These are phyloP conservation scores for Polymixis lichenea DNA, from an alignment of 2,888 invertebrate genomes.

Conservation along the genomic window DNA sequence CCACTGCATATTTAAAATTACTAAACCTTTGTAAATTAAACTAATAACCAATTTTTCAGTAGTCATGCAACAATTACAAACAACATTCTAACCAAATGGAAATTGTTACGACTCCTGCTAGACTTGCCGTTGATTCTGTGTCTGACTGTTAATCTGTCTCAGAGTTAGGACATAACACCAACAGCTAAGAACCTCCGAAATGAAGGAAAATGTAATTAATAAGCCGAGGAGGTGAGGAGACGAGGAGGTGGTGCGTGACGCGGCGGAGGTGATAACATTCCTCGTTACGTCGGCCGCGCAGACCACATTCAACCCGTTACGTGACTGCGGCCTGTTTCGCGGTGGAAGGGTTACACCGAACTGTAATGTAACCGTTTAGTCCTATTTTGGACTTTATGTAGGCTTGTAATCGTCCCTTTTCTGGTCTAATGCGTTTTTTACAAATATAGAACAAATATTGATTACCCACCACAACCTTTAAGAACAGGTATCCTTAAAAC, in stretches of 20 bases:
- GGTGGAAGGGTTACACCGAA: slow-evolving; percentile 35
- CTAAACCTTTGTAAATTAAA: background rate
- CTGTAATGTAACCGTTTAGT: slow-evolving; percentile 14
- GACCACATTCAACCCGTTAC: slow-evolving; percentile 68
- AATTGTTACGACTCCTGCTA: background rate
- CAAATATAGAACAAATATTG: background rate
- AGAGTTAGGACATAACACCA: background rate
- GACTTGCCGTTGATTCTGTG: background rate
- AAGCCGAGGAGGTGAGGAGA: slow-evolving; percentile 19
- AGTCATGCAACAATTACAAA: background rate
- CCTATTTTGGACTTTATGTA: background rate
- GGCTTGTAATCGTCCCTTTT: background rate
- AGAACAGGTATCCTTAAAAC: too few relatives aligned
- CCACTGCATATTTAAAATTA: background rate
- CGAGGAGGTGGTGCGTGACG: slow-evolving; percentile 47
- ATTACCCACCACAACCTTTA: background rate
- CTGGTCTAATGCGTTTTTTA: background rate
- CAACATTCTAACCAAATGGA: too few relatives aligned
- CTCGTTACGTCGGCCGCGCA: slow-evolving; percentile 62
- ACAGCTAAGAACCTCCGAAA: background rate
- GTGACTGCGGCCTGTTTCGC: slow-evolving; percentile 61
- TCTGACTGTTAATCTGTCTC: background rate
- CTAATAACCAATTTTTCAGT: background rate
- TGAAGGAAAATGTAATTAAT: slow-evolving; percentile 52
- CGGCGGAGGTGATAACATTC: slow-evolving; percentile 69